Base-by-base conservation (phyloP, 2,888 invertebrate genomes). In the Netelia fuscicornis region DNA sequence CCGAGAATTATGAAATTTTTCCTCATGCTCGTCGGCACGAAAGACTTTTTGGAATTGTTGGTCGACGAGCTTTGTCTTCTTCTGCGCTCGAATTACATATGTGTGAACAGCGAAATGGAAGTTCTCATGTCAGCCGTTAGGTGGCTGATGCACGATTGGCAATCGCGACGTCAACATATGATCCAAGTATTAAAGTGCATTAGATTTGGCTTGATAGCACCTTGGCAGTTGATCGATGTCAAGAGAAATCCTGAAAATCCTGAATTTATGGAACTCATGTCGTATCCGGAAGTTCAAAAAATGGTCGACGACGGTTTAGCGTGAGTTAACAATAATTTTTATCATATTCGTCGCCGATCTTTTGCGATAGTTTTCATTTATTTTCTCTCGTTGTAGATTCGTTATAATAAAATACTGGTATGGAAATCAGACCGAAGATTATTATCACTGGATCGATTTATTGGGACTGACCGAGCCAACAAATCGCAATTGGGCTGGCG, bases 291-390 rank as follows among this genome's bases (percentile, higher is more conserved):
- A 86, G 96, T 98, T 20, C 96, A 96, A 89, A 96, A 97, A 90
- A 96, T 97, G 96, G 96, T 97, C 20, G 97, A 97, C 89, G 97
- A 97, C 90, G 97, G 97, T 30, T 94, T 97, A 37, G 96, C 97
- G 97, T 97, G 94, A 95, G 96, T 94, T 72, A 56, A 0, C 5
- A 10, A 44, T 8, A 25, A 9, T 25, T 37, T 10, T 58, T 67
- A 11, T 42, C 30, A 17, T n/a, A 48, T 13, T 65, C 48, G 52
- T 56, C 30, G 13, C 17, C 37, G 3, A 5, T 37, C 6, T 37
- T 37, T 37, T 37, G 6, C 6, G 37, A 3, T 6, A 37, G 37
- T 37, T 37, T 37, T 0, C 37, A 37, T 37, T 37, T 56, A 65
- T 20, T 70, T 64, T 71, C n/a, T 37, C 44, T 25, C 25, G 44